Evolutionary conservation across 2,113 vertebrate genomes (phyloP).

Genomic region (Pterophyllum scalare): DNA sequence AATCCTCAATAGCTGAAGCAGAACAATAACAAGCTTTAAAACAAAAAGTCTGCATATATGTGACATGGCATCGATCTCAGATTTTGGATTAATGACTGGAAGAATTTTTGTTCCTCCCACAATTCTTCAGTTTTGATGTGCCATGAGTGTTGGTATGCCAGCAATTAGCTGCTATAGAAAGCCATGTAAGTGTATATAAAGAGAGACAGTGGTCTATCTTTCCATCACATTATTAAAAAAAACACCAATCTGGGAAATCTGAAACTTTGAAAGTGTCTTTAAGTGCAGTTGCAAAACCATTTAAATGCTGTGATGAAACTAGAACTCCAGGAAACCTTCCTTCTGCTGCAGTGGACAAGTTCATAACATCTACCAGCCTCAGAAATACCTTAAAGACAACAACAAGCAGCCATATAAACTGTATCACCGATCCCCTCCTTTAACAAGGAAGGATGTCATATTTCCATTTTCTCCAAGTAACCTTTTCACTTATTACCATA

Average conservation of each 20-base stretch:
- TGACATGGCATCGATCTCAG: not conserved
- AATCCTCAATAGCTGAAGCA: not conserved
- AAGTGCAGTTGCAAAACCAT: not conserved
- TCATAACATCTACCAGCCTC: not conserved
- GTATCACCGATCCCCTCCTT: not conserved
- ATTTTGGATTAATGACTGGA: not conserved
- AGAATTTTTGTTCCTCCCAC: not conserved
- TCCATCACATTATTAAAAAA: not conserved
- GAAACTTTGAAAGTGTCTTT: not conserved
- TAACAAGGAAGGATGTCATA: not conserved
- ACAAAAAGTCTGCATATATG: not conserved
- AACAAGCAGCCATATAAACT: not conserved
- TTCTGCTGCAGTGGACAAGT: not conserved
- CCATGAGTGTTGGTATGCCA: not conserved
- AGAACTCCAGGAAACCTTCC: not conserved
- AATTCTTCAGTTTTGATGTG: not conserved
- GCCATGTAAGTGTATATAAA: not conserved
- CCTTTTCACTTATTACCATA: not conserved
- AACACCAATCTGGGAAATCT: not conserved
- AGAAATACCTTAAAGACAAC: not conserved
- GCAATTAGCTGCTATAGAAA: not conserved
- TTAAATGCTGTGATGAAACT: not conserved
- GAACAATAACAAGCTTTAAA: not conserved
- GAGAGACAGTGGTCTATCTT: not conserved
- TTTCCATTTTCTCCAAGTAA: not conserved